A percentile compares a stretch with the other conserved stretches of the same genome.
These are phyloP conservation scores for Megaceryle alcyon DNA, from an alignment of 2,797 vertebrate species.

Conservation along the genomic window DNA sequence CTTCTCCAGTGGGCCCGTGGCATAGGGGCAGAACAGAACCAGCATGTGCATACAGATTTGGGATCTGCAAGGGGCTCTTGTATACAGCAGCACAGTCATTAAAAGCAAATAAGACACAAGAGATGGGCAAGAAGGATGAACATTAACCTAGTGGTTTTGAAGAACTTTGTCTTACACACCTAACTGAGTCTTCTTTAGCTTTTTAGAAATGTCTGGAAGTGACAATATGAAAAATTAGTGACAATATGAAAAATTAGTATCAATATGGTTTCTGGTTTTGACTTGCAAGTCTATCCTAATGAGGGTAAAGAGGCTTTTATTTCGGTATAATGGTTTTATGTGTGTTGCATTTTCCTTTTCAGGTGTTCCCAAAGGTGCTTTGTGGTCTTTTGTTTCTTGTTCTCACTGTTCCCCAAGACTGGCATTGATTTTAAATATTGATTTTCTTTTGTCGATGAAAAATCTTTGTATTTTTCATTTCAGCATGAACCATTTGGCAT, in stretches of 20 bases:
- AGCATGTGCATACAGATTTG: no score
- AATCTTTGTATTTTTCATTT: slow-evolving; percentile 55
- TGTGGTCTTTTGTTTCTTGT: slow-evolving; percentile 11
- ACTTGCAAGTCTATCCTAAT: background rate
- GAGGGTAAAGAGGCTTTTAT: background rate
- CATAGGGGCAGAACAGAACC: background rate
- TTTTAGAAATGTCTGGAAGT: background rate
- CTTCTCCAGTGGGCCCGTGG: background rate
- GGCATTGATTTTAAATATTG: slow-evolving; percentile 51
- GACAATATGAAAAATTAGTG: background rate
- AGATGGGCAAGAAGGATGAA: background rate
- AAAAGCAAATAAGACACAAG: background rate
- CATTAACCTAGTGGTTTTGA: background rate
- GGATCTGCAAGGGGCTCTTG: background rate
- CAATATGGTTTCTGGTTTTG: background rate
- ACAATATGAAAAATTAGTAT: background rate
- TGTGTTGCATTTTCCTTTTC: slow-evolving; percentile 11
- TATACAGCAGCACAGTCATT: background rate
- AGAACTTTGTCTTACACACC: background rate
- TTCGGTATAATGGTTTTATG: background rate
- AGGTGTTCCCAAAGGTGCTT: background rate
- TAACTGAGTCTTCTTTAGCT: background rate
- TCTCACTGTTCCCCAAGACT: slow-evolving; percentile 27
- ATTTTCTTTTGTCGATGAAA: slow-evolving; percentile 58
- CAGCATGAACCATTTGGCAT: slow-evolving; percentile 24